These are phyloP conservation scores for Nomada flava DNA, from an alignment of 2,888 invertebrate genomes.

Conservation along the genomic window DNA sequence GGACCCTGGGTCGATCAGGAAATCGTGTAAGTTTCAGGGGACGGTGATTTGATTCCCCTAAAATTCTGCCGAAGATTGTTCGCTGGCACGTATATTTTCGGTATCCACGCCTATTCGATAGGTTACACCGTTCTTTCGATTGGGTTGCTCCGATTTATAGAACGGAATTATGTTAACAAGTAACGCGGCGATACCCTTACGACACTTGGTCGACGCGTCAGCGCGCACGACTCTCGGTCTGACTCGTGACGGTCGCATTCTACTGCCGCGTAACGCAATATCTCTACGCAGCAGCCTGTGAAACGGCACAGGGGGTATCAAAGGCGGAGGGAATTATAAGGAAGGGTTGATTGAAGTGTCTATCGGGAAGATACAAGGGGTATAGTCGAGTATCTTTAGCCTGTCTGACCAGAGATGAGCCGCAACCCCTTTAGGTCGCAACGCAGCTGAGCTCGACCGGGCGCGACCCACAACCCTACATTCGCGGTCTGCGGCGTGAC, in stretches of 20 bases:
- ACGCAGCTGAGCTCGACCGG: constrained; percentile 83
- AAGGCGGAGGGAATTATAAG: constrained; percentile 12
- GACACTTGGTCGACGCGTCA: neutral
- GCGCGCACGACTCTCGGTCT: constrained; percentile 35
- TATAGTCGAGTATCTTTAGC: constrained; percentile 20
- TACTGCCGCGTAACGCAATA: constrained; percentile 42
- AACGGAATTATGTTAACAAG: neutral
- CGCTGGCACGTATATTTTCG: neutral
- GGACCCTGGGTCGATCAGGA: constrained; percentile 23
- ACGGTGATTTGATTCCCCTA: neutral
- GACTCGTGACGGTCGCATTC: constrained; percentile 44
- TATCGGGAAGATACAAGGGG: neutral
- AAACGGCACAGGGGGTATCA: neutral
- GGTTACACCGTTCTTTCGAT: neutral
- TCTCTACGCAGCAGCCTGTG: constrained; percentile 24
- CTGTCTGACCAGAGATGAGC: constrained; percentile 62
- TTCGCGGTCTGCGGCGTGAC: constrained; percentile 81
- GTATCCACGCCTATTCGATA: neutral
- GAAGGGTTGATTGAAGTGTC: constrained; percentile 13
- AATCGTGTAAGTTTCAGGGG: constrained; percentile 53
- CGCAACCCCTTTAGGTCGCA: constrained; percentile 73
- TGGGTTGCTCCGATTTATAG: neutral
- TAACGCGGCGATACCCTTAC: neutral
- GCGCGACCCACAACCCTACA: constrained; percentile 84
- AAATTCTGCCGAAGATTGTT: neutral